These are phyloP conservation scores for Volucella zonaria DNA, from an alignment of 2,888 invertebrate genomes.

Conservation along the genomic window DNA sequence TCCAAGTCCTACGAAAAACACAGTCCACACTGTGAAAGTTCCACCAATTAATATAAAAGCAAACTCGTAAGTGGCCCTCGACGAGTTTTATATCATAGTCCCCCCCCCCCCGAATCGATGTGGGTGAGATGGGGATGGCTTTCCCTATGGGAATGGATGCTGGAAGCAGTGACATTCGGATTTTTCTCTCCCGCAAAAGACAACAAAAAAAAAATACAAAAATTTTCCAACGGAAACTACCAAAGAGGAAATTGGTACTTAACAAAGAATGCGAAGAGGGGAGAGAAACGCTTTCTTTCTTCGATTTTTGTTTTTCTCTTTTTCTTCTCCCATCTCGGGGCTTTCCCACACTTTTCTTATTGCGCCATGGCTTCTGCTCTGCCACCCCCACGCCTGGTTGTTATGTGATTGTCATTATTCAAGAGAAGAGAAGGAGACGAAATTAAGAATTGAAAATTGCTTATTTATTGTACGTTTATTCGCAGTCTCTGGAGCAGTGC, in stretches of 20 bases:
- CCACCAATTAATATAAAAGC: not conserved
- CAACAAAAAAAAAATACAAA: not conserved
- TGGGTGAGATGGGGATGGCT: no score
- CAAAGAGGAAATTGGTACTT: slow-evolving; percentile 50
- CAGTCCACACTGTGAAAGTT: no score
- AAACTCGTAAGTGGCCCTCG: not conserved
- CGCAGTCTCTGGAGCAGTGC: not conserved
- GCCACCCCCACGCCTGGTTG: not conserved
- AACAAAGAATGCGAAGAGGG: slow-evolving; percentile 17
- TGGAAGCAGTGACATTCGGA: no score
- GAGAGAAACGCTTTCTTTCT: slow-evolving; percentile 23
- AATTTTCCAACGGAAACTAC: slow-evolving; percentile 42
- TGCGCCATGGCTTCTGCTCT: not conserved
- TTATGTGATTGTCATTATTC: slow-evolving; percentile 43
- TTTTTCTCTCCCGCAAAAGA: no score
- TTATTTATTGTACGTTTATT: slow-evolving; percentile 44
- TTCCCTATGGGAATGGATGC: no score
- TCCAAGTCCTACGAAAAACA: no score
- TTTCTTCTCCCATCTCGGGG: not conserved
- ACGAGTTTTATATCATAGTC: no score
- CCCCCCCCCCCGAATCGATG: no score
- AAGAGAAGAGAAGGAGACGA: slow-evolving; percentile 28
- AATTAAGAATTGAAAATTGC: slow-evolving; percentile 56
- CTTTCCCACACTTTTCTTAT: not conserved
- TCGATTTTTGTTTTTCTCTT: not conserved